Percentiles rank a stretch among this genome's conserved stretches.
Evolutionary conservation across 2,113 vertebrate genomes (phyloP).

Genomic region (Hirundichthys speculiger): DNA sequence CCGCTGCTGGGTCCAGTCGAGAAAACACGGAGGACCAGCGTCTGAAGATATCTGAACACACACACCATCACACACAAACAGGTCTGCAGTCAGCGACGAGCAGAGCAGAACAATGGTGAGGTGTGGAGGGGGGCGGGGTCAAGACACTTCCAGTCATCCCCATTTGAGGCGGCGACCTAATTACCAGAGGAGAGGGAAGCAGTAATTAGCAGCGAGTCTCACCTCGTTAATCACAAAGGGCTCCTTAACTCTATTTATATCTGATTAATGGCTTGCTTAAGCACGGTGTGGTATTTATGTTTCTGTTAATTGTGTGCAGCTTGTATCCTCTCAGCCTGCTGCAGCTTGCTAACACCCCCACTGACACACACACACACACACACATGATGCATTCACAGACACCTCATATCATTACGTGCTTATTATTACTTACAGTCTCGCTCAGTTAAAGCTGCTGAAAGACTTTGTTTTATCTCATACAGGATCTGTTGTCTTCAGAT

Average conservation of each 20-base stretch:
- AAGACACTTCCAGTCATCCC: slow-evolving; percentile 89
- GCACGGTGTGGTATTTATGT: slow-evolving; percentile 92
- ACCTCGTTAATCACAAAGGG: slow-evolving; percentile 99
- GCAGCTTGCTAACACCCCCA: slow-evolving; percentile 78
- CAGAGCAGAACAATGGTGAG: slow-evolving; percentile 33
- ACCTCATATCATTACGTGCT: slow-evolving; percentile 34
- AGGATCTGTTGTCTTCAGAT: slow-evolving; percentile 24
- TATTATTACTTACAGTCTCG: slow-evolving; percentile 57
- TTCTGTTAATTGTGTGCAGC: slow-evolving; percentile 94
- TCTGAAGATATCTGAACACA: background rate
- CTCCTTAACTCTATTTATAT: slow-evolving; percentile 97
- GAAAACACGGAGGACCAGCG: no score
- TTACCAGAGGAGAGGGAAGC: slow-evolving; percentile 97
- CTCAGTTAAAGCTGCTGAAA: slow-evolving; percentile 59
- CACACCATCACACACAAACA: background rate
- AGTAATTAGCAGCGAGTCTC: slow-evolving; percentile 98
- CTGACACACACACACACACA: slow-evolving; percentile 28
- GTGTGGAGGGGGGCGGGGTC: slow-evolving; percentile 74
- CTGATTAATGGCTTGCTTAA: slow-evolving; percentile 97
- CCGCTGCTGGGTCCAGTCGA: no score
- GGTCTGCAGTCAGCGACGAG: slow-evolving; percentile 12
- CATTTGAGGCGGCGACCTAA: slow-evolving; percentile 95
- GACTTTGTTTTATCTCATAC: slow-evolving; percentile 37
- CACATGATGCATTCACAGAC: slow-evolving; percentile 18
- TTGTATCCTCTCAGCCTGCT: slow-evolving; percentile 79